phyloP scores from a whole-genome alignment of 2,797 vertebrate genomes.

The Gobionotothen gibberifrons region DNA sequence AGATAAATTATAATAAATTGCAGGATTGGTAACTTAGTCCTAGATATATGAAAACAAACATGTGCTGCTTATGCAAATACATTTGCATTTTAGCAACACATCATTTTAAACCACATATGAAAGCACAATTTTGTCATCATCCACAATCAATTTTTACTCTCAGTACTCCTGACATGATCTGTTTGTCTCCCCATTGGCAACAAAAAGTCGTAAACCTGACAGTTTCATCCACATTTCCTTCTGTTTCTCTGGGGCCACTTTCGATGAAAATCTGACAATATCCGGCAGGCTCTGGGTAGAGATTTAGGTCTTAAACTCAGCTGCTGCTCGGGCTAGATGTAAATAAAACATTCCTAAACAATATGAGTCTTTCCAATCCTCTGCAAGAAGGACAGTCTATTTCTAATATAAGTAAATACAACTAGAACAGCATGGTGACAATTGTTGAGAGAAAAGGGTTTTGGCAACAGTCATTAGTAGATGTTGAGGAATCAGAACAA shows the following conservation, averaged over 20 bases:
- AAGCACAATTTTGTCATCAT: neutral
- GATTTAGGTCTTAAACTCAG: conserved; percentile 57
- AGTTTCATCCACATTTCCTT: conserved; percentile 32
- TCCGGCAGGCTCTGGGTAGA: conserved; percentile 33
- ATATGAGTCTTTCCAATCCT: conserved; percentile 32
- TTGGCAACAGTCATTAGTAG: neutral
- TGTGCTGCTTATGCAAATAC: neutral
- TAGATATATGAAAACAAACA: neutral
- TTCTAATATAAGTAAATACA: neutral
- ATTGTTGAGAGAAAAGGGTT: neutral
- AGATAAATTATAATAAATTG: neutral
- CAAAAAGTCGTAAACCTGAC: conserved; percentile 5
- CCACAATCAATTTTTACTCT: neutral
- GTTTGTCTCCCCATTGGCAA: conserved; percentile 5
- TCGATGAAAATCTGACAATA: conserved; percentile 48
- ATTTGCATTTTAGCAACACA: neutral
- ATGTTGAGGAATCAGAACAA: neutral
- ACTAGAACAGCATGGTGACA: neutral
- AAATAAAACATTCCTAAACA: conserved; percentile 44
- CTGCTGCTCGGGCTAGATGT: conserved; percentile 44
- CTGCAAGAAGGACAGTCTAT: conserved; percentile 1
- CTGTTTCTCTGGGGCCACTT: conserved; percentile 36
- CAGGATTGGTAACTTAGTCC: neutral
- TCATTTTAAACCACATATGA: neutral
- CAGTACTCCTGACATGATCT: neutral